Evolutionary conservation across 2,797 vertebrate genomes (phyloP), one percentile per base, ranked within the genome.

Genomic region (Cuniculus paca): DNA sequence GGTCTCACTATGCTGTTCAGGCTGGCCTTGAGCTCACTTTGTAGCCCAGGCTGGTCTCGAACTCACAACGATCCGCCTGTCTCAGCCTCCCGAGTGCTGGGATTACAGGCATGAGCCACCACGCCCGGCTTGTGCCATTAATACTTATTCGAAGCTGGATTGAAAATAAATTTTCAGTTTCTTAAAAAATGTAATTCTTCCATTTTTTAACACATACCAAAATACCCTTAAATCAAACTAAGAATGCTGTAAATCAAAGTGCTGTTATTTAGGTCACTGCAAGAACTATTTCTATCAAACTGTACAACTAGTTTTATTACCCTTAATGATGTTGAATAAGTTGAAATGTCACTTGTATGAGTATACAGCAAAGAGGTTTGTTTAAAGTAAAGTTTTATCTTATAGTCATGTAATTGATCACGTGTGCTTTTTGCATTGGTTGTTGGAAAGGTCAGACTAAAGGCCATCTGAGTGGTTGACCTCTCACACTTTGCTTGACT

Each of bases 111-210:
- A n/a, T n/a, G n/a, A n/a, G n/a, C n/a, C n/a, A n/a, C n/a, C n/a
- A n/a, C n/a, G n/a, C n/a, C n/a, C n/a, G n/a, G n/a, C n/a, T n/a
- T 31, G 60, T 6, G 14, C 28, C 9, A 14, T 34, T 74, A 82
- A 54, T 61, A 87, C 22, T 96, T 86, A 82, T 36, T 5, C 45
- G 54, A 88, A 75, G 22, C 36, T 83, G 68, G 65, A 20, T 16
- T 81, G 85, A 90, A 96, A 95, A 94, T 60, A 39, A 52, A n/a
- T 10, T 88, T 88, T 79, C 75, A 9, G 83, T 79, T 84, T 91
- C 79, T 68, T 88, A 83, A 88, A 79, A 54, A 48, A 84, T 11
- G 0, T 31, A 52, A 79, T 94, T 90, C 54, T 94, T 88, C 34
- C 14, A 34, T 79, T 75, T 75, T 90, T 19, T 31, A 97, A 60